Evolutionary conservation across 2,797 vertebrate genomes (phyloP), one percentile per base, ranked within the genome.

Genomic region (Silurus aristotelis): DNA sequence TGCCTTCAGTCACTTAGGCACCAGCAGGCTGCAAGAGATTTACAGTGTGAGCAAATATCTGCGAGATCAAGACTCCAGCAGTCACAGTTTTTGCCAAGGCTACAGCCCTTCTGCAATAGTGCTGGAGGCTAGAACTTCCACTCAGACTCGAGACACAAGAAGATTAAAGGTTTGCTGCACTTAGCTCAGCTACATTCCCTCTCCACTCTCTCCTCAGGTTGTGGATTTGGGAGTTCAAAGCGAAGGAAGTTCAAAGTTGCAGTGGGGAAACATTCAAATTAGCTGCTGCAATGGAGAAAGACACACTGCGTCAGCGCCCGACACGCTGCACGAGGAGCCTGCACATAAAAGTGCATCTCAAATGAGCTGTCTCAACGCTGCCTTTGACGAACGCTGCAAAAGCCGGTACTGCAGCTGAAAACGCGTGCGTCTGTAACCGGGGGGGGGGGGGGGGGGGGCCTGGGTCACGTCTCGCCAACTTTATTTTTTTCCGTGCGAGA

Each of bases 191-290:
- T 75, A 56, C 38, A 75, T 79, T 52, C 76, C 27, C 79, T 52
- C 52, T 52, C 38, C 43, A 12, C 70, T 86, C 67, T 81, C 75
- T 83, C 71, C 84, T 72, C 80, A 83, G 87, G 88, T 88, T 88
- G 82, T 83, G 85, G 77, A 89, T 82, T 87, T 7, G 86, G 84
- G 85, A 91, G 89, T 90, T 91, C 89, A 90, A 90, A 92, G 90
- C 87, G 76, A 89, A 85, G 72, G 84, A 87, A 86, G 90, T 95
- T 95, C 94, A 95, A 95, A 95, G 94, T 91, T 88, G 89, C 70
- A 90, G 90, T 89, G 89, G 88, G 88, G 90, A 88, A 93, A 91
- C 75, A 85, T 93, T 93, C 87, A 93, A 94, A 94, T 90, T 90
- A 93, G 91, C 90, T 91, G 89, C 92, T 90, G 90, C 89, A 88